phyloP scores from a whole-genome alignment of 1,140 invertebrate genomes.

The Heterodera schachtii region DNA sequence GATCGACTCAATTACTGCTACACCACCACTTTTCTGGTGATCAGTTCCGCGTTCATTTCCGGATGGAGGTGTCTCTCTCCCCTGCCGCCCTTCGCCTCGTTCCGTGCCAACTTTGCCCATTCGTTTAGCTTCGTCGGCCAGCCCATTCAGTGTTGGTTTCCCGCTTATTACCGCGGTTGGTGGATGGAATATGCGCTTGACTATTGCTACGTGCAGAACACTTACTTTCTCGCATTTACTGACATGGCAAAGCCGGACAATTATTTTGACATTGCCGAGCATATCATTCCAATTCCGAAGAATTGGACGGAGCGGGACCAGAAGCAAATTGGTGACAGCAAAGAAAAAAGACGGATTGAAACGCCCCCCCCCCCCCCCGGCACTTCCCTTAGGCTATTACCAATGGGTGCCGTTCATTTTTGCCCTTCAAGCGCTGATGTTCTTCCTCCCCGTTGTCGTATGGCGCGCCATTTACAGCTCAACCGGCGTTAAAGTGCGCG shows the following conservation, averaged over 20 bases:
- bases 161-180: conserved; percentile 65
- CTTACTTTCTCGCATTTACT: conserved; percentile 63
- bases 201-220: conserved; percentile 66
- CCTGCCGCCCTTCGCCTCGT: background rate
- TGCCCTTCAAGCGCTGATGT: conserved; percentile 70
- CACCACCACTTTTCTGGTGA: conserved; percentile 60
- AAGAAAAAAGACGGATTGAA: background rate
- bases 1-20: conserved; percentile 62
- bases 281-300: conserved; percentile 59
- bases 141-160: conserved; percentile 65
- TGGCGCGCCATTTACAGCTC: conserved; percentile 66
- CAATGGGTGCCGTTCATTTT: conserved; percentile 69
- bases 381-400: conserved; percentile 64
- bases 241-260: conserved; percentile 56
- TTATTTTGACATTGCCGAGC: conserved; percentile 59
- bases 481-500: conserved; percentile 57
- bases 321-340: conserved; percentile 57
- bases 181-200: conserved; percentile 65
- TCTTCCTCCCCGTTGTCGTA: conserved; percentile 68
- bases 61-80: conserved; percentile 55
- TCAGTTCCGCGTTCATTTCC: conserved; percentile 61
- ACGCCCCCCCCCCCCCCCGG: background rate
- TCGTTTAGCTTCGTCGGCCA: conserved; percentile 52
- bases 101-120: background rate
- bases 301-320: conserved; percentile 59